Percentiles rank a stretch among this genome's conserved stretches.
phyloP scores from a whole-genome alignment of 2,797 vertebrate genomes.

The Tympanoctomys barrerae region DNA sequence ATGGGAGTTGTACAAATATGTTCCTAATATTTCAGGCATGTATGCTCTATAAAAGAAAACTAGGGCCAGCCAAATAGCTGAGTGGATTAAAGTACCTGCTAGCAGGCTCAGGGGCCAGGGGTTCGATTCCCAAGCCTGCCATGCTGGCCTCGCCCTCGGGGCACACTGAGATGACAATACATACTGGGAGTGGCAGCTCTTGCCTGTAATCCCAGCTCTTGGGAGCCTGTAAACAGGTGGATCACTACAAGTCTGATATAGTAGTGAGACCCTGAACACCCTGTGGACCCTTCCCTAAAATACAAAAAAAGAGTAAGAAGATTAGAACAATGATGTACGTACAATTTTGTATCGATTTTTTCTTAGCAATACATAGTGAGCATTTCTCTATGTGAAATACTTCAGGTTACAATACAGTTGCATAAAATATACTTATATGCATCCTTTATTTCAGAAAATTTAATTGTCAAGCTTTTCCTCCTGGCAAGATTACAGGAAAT shows the following conservation, averaged over 20 bases:
- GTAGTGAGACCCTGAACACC: too few species aligned
- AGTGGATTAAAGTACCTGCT: too few species aligned
- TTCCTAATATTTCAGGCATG: slow-evolving; percentile 23
- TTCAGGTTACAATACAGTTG: neutral
- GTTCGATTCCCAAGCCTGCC: too few species aligned
- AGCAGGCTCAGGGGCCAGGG: too few species aligned
- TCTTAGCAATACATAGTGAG: neutral
- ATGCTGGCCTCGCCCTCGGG: too few species aligned
- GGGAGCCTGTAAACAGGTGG: too few species aligned
- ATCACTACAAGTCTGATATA: too few species aligned
- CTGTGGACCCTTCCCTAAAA: too few species aligned
- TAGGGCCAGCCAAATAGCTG: too few species aligned
- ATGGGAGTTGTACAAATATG: neutral
- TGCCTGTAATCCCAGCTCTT: too few species aligned
- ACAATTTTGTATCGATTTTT: neutral
- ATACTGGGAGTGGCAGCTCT: too few species aligned
- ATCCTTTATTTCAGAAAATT: slow-evolving; percentile 23
- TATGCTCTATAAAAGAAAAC: slow-evolving; percentile 22
- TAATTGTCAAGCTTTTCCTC: neutral
- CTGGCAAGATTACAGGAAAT: neutral
- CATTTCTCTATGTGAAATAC: slow-evolving; percentile 10
- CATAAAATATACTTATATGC: neutral
- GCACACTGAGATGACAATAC: too few species aligned
- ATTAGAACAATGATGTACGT: neutral
- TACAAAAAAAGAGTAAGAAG: neutral